Evolutionary conservation across 2,113 vertebrate genomes (phyloP).

Genomic region (Lichenostomus cassidix): DNA sequence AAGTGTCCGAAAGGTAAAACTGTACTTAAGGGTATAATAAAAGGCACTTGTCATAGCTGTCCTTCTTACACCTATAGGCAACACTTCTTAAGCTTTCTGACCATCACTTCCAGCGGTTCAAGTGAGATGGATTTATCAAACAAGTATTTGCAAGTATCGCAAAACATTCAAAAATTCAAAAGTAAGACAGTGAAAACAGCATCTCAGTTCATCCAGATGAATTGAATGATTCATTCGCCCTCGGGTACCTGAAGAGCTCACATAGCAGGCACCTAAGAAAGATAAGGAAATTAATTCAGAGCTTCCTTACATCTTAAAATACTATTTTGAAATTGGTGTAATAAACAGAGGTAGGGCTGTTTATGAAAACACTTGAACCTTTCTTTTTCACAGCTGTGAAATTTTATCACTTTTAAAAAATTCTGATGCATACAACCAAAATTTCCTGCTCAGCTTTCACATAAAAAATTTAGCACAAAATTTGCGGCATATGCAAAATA

Average conservation of each 20-base stretch:
- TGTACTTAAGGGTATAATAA: neutral
- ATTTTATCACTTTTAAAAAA: neutral
- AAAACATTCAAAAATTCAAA: neutral
- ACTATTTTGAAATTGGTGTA: neutral
- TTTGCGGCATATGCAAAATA: neutral
- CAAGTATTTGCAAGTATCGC: neutral
- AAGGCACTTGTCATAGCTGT: neutral
- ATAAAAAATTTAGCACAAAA: neutral
- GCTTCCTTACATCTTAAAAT: neutral
- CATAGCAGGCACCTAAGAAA: neutral
- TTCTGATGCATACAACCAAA: neutral
- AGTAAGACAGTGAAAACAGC: neutral
- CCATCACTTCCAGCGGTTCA: neutral
- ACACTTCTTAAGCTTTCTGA: neutral
- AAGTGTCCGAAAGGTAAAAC: rapidly evolving
- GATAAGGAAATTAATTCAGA: neutral
- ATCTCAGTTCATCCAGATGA: neutral
- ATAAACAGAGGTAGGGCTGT: neutral
- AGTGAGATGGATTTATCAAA: neutral
- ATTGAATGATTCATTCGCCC: neutral
- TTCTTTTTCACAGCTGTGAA: neutral
- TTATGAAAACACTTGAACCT: neutral
- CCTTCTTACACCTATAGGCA: neutral
- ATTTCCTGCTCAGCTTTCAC: neutral
- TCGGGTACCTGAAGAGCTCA: neutral